Base-by-base conservation (phyloP, 1,140 invertebrate species). In the Sycophila sp. region DNA sequence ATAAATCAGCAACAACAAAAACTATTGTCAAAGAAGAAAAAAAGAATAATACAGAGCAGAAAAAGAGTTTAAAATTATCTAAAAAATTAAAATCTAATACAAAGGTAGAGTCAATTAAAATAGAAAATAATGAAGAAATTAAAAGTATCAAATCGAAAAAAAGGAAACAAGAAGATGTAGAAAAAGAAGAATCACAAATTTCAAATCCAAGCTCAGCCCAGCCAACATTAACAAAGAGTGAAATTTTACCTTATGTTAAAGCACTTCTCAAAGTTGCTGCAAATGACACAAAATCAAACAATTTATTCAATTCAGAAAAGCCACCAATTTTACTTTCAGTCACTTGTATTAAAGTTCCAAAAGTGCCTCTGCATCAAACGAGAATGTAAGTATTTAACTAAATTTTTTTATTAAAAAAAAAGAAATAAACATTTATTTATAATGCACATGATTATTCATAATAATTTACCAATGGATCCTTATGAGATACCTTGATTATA, bases 271-370 rank as follows among this genome's bases (percentile, higher is more conserved):
- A 80, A 59, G 19, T 82, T 7, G 55, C 72, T 1, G 47, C 76
- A 24, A 73, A 74, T 42, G 62, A 53, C 53, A 73, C 17, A 75
- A 84, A 58, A 78, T 79, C 24, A 80, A 80, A 78, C 47, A 56
- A 15, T 51, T 70, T 89, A 11, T 83, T 89, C 40, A 69, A 78
- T 32, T 80, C 79, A 13, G 81, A 82, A 4, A 60, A 51, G 28
- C 73, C 76, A 62, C 77, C 84, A 2, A 72, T 89, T 51, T 83
- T 85, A 47, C 40, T 88, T 22, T 82, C 86, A 77, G 76, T 89
- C 8, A 85, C 79, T 10, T 81, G 80, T 19, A 77, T 89, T 13
- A 88, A 85, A 78, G 78, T 89, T 17, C 84, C 88, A 4, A 80
- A 85, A 72, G 76, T 78, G 59, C 76, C 83, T 60, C 69, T 72